phyloP scores from a whole-genome alignment of 2,113 vertebrate genomes.

The Phalacrocorax carbo region DNA sequence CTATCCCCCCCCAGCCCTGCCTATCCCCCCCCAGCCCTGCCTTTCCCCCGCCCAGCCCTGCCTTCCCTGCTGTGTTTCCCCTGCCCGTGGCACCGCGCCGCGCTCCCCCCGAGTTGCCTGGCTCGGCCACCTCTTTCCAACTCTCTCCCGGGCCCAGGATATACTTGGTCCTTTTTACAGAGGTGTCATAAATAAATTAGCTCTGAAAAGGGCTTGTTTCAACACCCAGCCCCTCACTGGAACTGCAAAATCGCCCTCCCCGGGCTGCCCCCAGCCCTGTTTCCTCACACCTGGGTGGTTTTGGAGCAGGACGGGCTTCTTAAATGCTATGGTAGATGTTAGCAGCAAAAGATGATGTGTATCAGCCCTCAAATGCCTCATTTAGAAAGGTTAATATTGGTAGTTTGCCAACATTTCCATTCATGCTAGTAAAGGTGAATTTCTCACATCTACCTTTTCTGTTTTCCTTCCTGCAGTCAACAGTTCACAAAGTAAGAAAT shows the following conservation, averaged over 20 bases:
- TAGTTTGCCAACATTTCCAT: not conserved
- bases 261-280: rapidly evolving
- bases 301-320: not conserved
- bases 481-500: not conserved
- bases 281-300: not conserved
- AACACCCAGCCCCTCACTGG: no score
- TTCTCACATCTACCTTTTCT: not conserved
- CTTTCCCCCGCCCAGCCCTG: not conserved
- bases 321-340: rapidly evolving
- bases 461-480: not conserved
- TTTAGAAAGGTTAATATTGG: not conserved
- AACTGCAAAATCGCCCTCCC: rapidly evolving
- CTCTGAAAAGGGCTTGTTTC: not conserved
- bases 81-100: rapidly evolving
- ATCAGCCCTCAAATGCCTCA: not conserved
- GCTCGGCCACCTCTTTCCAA: rapidly evolving
- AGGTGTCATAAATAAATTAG: not conserved
- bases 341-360: not conserved
- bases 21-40: no score
- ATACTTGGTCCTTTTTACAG: not conserved
- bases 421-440: not conserved
- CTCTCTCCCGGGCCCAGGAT: rapidly evolving
- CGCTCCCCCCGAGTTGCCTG: rapidly evolving
- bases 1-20: no score
- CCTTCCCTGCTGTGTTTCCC: not conserved